Evolutionary conservation across 2,888 invertebrate genomes (phyloP), one percentile per base, ranked within the genome.

Genomic region (Apocheima hispidaria): DNA sequence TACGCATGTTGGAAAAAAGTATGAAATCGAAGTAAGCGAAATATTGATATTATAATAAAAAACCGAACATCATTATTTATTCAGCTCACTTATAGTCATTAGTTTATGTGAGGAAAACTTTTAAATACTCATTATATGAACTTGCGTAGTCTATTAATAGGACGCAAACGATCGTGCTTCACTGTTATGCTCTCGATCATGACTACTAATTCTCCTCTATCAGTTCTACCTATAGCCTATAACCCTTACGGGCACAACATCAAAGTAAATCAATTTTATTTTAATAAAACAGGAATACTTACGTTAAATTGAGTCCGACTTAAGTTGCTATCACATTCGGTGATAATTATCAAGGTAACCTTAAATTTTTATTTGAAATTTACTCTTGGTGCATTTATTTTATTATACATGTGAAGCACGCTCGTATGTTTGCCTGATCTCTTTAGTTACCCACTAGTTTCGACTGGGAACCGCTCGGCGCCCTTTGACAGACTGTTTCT

Each of bases 401-500:
- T 36, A 16, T 6, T 36, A 36, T 36, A 9, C 9, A 35, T 48
- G 52, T 48, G 52, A 48, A 46, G 46, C 51, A 48, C 38, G 50
- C 16, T 26, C 54, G 49, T 54, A n/a, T 21, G 18, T 28, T 2
- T 7, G n/a, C n/a, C 23, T n/a, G 10, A n/a, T 28, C 21, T 16
- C 26, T 7, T 44, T 21, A 51, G 12, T 21, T 21, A 44, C 20
- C 12, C 16, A 26, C 12, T 38, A 46, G n/a, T 30, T 36, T 54
- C 40, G 5, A 51, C 50, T 56, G 56, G 43, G 30, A 33, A 20
- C 16, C n/a, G 23, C 46, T 57, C 52, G 54, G 49, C 53, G 9
- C 23, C n/a, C 50, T 70, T 52, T 61, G 68, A 67, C 66, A 71
- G 73, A 76, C 77, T 78, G 74, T 70, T 74, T 68, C 68, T 66